phyloP scores from a whole-genome alignment of 2,888 invertebrate species.

The Harpalus rufipes region DNA sequence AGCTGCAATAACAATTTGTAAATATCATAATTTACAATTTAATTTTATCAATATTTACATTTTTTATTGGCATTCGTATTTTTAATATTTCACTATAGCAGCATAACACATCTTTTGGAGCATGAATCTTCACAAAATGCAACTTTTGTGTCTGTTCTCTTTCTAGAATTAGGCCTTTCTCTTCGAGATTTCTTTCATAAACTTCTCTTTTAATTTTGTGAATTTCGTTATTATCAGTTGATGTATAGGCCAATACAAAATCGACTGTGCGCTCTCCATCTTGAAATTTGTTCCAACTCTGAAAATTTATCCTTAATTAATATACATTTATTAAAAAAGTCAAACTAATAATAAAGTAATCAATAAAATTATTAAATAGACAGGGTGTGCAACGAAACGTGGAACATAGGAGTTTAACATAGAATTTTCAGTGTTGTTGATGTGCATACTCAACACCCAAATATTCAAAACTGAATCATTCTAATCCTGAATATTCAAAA shows the following conservation, averaged over 20 bases:
- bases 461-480: too few species aligned
- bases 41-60: conserved; percentile 76
- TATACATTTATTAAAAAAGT: background rate
- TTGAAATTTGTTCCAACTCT: conserved; percentile 79
- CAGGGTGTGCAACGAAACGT: too few species aligned
- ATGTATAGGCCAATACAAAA: conserved; percentile 82
- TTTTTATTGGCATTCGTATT: conserved; percentile 87
- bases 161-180: conserved; percentile 82
- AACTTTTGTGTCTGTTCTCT: conserved; percentile 82
- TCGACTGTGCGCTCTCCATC: conserved; percentile 80
- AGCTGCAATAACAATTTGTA: conserved; percentile 34
- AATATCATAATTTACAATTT: conserved; percentile 7
- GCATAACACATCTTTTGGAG: conserved; percentile 84
- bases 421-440: too few species aligned
- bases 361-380: conserved; percentile 20
- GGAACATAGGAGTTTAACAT: too few species aligned
- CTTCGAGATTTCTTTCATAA: conserved; percentile 82
- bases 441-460: too few species aligned
- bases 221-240: conserved; percentile 70
- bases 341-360: background rate
- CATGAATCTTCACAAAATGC: conserved; percentile 87
- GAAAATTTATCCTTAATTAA: conserved; percentile 60
- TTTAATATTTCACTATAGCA: conserved; percentile 88
- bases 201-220: conserved; percentile 78
- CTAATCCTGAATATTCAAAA: too few species aligned